Evolutionary conservation across 1,140 invertebrate genomes (phyloP), one percentile per base, ranked within the genome.

Genomic region (Lucilia sericata): DNA sequence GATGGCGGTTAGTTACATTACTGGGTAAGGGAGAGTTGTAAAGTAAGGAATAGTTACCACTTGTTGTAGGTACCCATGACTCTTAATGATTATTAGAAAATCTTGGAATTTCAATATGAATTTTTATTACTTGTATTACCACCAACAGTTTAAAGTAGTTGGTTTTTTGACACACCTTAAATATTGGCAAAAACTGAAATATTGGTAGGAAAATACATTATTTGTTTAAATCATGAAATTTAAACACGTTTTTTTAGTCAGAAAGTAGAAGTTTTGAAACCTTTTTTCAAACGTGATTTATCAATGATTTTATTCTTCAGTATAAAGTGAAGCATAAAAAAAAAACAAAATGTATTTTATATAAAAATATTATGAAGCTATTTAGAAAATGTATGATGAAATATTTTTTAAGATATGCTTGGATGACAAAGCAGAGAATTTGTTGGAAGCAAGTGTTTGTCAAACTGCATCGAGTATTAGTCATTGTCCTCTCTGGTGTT

Each of bases 161-260:
- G 19, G n/a, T 21, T 70, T 70, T 70, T 70, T 70, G 19, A 70
- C 65, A 60, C 55, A 70, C 65, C 65, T 70, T 21, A 70, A 70
- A 70, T 70, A 70, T 70, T 70, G 65, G 65, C 65, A 70, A 1
- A 70, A 55, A 14, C n/a, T n/a, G n/a, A 17, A 55, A 55, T 51
- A 17, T 51, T 51, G 49, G 14, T 13, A 55, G 17, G 51, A 55
- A 55, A 55, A 55, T 7, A 2, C 25, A 30, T 1, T 30, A 55
- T 55, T 55, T 42, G 42, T 42, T 21, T 12, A 70, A 70, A 70
- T 70, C 65, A 8, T 21, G 9, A 70, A 70, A 10, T 19, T 70
- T 70, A 70, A 70, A 70, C 65, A 70, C 65, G 65, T 70, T 70
- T 21, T n/a, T 60, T 14, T 60, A n/a, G 25, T 30, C 1, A 30